Base-by-base conservation (phyloP, 2,113 vertebrate species). In the Bungarus multicinctus region DNA sequence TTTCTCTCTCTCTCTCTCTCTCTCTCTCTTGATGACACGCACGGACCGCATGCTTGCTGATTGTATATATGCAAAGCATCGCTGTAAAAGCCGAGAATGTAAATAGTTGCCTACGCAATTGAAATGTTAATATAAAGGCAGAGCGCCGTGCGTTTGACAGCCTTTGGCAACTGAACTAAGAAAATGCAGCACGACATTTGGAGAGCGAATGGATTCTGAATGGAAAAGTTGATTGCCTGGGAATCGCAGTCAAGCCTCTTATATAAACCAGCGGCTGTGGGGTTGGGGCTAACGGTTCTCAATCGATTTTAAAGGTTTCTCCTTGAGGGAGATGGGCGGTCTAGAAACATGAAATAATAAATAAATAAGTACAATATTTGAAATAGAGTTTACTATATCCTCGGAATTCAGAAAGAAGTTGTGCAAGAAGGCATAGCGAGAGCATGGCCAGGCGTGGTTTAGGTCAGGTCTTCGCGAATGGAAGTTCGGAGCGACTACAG, bases 71-170 rank as follows among this genome's bases (percentile, higher is more conserved):
- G 6, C 34, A 81, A 39, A 34, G 87, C 87, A 3, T 43, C 20
- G 9, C 6, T 64, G 74, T 81, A 50, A 23, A 34, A 89, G 60
- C 27, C 64, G 47, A 50, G 87, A 85, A 93, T 91, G 69, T 43
- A 89, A 93, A 93, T 85, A 85, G 53, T 22, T 91, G 86, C 54
- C 54, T 43, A n/a, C n/a, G 27, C 87, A 50, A 10, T 52, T 39
- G 45, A 60, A 52, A 91, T 95, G 39, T 94, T 95, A 95, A 95
- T 95, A 93, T 94, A 34, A 45, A 30, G 43, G 55, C 92, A 93
- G 43, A 95, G 94, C 93, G 94, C 95, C 95, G 93, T 87, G 91
- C 95, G 95, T 94, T 95, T 94, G 94, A 94, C 95, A 95, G 96
- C 92, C 92, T 87, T 95, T 92, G 95, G 94, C 91, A 52, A 94